Evolutionary conservation across 2,888 invertebrate genomes (phyloP).

Genomic region (Osmoderma eremita): DNA sequence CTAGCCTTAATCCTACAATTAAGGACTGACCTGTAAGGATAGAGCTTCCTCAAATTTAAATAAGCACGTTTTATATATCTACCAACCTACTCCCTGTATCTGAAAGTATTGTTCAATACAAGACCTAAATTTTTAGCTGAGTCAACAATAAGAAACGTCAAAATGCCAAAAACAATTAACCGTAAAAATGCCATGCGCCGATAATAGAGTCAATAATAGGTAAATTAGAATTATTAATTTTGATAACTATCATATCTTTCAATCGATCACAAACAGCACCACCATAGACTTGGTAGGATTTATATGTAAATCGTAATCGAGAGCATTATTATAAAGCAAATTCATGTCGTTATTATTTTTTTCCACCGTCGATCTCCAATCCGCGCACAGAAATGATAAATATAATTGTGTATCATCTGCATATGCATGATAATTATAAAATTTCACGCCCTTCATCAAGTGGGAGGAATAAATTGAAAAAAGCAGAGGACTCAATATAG

Average conservation of each 20-base stretch:
- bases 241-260: too few relatives aligned
- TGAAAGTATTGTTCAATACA: not conserved
- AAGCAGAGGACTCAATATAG: constrained; percentile 1
- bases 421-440: not conserved
- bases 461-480: not conserved
- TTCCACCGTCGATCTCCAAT: not conserved
- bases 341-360: not conserved
- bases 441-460: not conserved
- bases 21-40: not conserved
- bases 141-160: too few relatives aligned
- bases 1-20: not conserved
- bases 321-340: not conserved
- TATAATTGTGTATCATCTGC: constrained; percentile 19
- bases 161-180: too few relatives aligned
- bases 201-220: too few relatives aligned
- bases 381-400: not conserved
- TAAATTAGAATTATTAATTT: too few relatives aligned
- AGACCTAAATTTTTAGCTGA: too few relatives aligned
- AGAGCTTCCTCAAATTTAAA: not conserved
- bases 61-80: constrained; percentile 1
- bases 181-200: too few relatives aligned
- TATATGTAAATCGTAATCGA: not conserved
- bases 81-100: not conserved
- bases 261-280: not conserved
- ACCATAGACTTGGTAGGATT: constrained; percentile 2